A percentile compares a stretch with the other conserved stretches of the same genome.
Evolutionary conservation across 2,797 vertebrate genomes (phyloP).

Genomic region (Artibeus lituratus): DNA sequence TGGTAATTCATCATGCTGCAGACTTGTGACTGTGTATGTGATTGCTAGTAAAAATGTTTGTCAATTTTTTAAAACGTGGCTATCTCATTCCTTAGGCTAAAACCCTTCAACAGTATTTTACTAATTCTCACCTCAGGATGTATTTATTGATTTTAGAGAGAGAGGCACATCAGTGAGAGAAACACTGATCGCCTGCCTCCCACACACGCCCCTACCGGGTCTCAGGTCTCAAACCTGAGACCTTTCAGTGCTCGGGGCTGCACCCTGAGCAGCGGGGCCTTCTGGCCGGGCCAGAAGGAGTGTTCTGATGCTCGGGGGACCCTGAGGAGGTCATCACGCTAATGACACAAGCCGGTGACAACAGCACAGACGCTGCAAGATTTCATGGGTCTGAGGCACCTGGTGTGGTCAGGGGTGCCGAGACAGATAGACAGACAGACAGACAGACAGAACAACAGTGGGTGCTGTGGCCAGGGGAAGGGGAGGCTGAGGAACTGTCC

Average conservation of each 20-base stretch:
- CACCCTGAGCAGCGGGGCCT: no score
- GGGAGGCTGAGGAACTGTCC: neutral
- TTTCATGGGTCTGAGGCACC: neutral
- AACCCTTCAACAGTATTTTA: neutral
- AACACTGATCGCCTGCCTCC: no score
- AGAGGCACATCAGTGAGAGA: no score
- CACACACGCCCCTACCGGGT: no score
- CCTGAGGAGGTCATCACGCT: neutral
- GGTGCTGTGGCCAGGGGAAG: neutral
- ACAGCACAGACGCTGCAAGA: neutral
- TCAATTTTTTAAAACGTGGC: neutral
- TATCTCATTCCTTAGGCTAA: neutral
- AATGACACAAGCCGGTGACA: neutral
- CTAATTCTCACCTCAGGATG: no score
- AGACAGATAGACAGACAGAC: no score
- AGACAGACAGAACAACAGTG: neutral
- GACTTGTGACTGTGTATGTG: neutral
- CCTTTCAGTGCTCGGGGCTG: no score
- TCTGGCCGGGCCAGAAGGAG: no score
- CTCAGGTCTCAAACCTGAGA: no score
- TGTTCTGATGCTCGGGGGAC: neutral
- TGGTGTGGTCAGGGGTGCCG: neutral
- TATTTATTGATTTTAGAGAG: no score
- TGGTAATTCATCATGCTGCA: neutral
- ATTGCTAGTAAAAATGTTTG: neutral